These are phyloP conservation scores for Zapornia atra DNA, from an alignment of 2,113 vertebrate species.

Conservation along the genomic window DNA sequence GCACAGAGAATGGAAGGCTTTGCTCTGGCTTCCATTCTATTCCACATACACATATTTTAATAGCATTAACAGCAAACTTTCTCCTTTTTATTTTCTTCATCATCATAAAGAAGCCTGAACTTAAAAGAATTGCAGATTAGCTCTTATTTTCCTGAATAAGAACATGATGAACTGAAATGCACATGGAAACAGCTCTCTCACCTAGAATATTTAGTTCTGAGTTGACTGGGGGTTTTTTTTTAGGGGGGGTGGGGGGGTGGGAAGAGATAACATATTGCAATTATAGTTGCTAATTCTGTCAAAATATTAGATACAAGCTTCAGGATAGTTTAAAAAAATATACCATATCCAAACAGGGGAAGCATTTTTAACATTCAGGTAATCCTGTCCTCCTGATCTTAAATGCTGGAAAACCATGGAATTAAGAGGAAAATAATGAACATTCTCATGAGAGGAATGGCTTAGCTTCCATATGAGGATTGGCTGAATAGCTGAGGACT, in stretches of 20 bases:
- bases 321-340: neutral
- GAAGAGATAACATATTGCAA: neutral
- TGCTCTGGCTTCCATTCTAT: neutral
- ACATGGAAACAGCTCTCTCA: neutral
- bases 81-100: neutral
- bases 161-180: neutral
- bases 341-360: neutral
- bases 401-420: neutral
- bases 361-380: neutral
- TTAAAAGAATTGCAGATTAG: neutral
- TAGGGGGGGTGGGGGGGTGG: neutral
- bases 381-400: neutral
- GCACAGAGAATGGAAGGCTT: neutral
- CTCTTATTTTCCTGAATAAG: neutral
- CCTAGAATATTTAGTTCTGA: neutral
- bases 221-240: neutral
- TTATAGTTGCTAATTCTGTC: neutral
- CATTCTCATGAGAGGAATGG: neutral
- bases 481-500: neutral
- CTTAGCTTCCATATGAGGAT: neutral
- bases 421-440: neutral
- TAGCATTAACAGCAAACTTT: neutral
- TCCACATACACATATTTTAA: neutral
- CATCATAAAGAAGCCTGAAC: neutral
- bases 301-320: neutral